A percentile compares a stretch with the other conserved stretches of the same genome.
phyloP scores from a whole-genome alignment of 2,797 vertebrate genomes.

The Kryptolebias ocellatus region DNA sequence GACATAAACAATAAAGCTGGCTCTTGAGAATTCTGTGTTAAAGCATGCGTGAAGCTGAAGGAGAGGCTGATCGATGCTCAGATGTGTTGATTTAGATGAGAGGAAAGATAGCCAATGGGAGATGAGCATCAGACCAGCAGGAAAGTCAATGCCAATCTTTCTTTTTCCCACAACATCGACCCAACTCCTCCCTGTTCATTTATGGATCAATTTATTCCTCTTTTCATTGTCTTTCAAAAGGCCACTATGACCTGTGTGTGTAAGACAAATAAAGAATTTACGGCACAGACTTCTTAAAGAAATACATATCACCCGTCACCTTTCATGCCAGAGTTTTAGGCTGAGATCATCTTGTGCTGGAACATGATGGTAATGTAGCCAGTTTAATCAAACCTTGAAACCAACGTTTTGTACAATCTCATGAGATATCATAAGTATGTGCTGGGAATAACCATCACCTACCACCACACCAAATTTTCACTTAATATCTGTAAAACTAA shows the following conservation, averaged over 20 bases:
- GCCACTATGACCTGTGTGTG: slow-evolving; percentile 12
- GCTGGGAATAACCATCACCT: too few relatives aligned
- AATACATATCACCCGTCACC: too few relatives aligned
- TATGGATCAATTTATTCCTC: slow-evolving; percentile 31
- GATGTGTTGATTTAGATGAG: slow-evolving; percentile 60
- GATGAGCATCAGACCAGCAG: slow-evolving; percentile 41
- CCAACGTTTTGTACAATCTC: too few relatives aligned
- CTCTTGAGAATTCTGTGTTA: slow-evolving; percentile 52
- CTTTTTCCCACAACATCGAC: slow-evolving; percentile 50
- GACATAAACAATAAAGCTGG: slow-evolving; percentile 33
- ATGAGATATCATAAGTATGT: too few relatives aligned
- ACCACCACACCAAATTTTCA: too few relatives aligned
- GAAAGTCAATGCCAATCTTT: slow-evolving; percentile 70
- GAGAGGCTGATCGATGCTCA: slow-evolving; percentile 51
- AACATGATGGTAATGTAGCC: too few relatives aligned
- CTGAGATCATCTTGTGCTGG: too few relatives aligned
- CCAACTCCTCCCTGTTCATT: slow-evolving; percentile 45
- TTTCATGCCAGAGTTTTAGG: too few relatives aligned
- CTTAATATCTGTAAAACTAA: too few relatives aligned
- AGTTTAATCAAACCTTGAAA: too few relatives aligned
- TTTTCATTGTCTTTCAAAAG: slow-evolving; percentile 23
- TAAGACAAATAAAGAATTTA: too few relatives aligned
- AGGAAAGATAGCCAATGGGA: slow-evolving; percentile 54
- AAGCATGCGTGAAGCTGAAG: slow-evolving; percentile 38
- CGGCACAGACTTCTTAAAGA: too few relatives aligned